Base-by-base conservation (phyloP, 2,888 invertebrate genomes). In the Athalia rosae region DNA sequence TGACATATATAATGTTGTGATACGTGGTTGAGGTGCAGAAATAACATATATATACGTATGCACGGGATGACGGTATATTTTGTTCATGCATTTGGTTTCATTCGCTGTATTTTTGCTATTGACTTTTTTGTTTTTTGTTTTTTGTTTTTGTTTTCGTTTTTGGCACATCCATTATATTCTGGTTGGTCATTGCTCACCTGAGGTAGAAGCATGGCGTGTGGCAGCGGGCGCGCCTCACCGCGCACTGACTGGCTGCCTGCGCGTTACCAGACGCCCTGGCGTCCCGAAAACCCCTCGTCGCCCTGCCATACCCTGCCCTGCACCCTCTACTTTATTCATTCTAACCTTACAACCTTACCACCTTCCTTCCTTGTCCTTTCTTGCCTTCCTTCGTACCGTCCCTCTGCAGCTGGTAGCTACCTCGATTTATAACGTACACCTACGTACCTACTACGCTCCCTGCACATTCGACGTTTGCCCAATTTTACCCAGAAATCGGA, bases 161-260 rank as follows among this genome's bases (percentile, higher is more conserved):
- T 53, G 9, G n/a, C 5, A 58, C 71, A 58, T 71, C 43, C 71
- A 8, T n/a, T 43, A 58, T 13, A 15, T 0, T 45, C 45, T 71
- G 9, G 8, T 13, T 9, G 45, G 71, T 13, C 71, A 66, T 77
- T 79, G 83, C 88, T 89, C 88, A 88, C 88, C 88, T 89, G 87
- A 86, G 87, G 85, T 85, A 88, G 85, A 87, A 87, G 87, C 88
- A 89, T 88, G 87, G 88, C 88, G 87, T 89, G 88, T 87, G 87
- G 88, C 89, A 89, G 87, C 88, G 86, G 88, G 89, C 89, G 89
- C 88, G 88, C 87, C 88, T 88, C 88, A 87, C 88, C 88, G 89
- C 88, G 89, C 89, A 89, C 89, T 89, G 87, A 87, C 87, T 28
- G 86, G 82, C 83, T 86, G 74, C 74, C 86, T 85, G 84, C 86